Conservation (phyloP, 2,113 vertebrate genomes). For the Mastomys natalensis region DNA sequence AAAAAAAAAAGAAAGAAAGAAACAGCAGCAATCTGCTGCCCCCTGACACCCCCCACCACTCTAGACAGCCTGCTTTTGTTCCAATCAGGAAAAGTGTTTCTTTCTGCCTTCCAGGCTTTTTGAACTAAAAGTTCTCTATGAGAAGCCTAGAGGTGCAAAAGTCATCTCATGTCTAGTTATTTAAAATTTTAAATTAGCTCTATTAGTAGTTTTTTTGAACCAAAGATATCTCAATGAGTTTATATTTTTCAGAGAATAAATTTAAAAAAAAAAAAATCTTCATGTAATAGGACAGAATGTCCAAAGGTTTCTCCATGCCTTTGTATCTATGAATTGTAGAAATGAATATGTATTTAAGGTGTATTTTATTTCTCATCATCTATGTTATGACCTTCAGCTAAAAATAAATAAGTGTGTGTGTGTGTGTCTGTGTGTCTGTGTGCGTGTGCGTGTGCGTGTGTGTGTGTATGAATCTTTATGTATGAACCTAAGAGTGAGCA, state of each 20-base stretch:
- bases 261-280: neutral
- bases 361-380: neutral
- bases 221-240: conserved; percentile 38
- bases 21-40: neutral
- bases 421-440: neutral
- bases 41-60: too few relatives aligned
- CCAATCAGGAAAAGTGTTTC: neutral
- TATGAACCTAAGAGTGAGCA: neutral
- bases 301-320: neutral
- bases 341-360: neutral
- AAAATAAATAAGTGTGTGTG: neutral
- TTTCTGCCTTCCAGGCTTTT: neutral
- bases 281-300: neutral
- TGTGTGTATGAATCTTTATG: neutral
- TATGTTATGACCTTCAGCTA: neutral
- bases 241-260: conserved; percentile 21
- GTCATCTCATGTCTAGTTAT: conserved; percentile 32
- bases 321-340: neutral
- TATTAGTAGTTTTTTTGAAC: conserved; percentile 37
- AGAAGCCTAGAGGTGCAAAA: neutral
- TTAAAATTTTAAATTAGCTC: conserved; percentile 38
- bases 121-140: neutral
- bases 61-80: neutral
- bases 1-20: too few relatives aligned
- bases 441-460: neutral